Conservation (phyloP, 2,888 invertebrate genomes). For the Yponomeuta sedellus region DNA sequence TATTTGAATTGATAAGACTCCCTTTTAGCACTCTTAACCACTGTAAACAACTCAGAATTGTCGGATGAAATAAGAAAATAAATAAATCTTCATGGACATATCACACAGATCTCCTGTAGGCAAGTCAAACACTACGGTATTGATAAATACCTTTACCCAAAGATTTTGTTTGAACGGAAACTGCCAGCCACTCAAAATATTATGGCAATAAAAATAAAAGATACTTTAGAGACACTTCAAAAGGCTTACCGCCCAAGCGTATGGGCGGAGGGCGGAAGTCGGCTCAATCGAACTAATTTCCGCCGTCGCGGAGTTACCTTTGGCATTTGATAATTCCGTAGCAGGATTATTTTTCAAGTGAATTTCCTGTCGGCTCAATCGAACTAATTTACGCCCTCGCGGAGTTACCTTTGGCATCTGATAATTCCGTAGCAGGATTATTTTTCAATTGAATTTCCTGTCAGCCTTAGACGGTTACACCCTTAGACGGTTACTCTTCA, state of each 20-base stretch:
- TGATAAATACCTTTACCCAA: no score
- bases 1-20: no score
- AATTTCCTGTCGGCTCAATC: no score
- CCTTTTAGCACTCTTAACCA: no score
- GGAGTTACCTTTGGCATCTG: neutral
- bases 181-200: no score
- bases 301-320: neutral
- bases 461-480: neutral
- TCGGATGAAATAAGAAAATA: no score
- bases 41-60: no score
- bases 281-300: neutral
- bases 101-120: no score
- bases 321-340: neutral
- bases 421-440: neutral
- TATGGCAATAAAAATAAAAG: neutral
- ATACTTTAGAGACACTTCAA: neutral
- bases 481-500: no score
- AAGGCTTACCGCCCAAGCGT: neutral
- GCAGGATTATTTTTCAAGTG: neutral
- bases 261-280: neutral
- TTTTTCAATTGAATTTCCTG: neutral
- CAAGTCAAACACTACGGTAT: no score
- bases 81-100: no score
- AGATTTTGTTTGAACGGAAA: no score
- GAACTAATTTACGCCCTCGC: neutral